phyloP scores from a whole-genome alignment of 2,888 invertebrate species.

The Sisyra terminalis region DNA sequence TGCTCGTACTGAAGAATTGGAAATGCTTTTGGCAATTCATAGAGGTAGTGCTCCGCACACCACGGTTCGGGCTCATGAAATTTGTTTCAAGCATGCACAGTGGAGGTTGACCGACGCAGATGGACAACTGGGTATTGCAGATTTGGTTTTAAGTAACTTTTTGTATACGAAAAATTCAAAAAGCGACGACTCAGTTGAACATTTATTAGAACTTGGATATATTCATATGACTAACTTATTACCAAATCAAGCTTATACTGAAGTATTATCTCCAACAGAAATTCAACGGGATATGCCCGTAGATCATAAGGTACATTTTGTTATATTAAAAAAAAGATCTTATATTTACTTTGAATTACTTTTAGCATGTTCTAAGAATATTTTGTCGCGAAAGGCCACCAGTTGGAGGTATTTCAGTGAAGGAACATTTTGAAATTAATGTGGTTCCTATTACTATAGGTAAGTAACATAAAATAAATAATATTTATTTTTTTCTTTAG shows the following conservation, averaged over 20 bases:
- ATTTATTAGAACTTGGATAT: constrained; percentile 89
- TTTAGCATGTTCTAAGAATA: constrained; percentile 68
- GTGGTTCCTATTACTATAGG: constrained; percentile 86
- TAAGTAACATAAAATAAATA: constrained; percentile 18
- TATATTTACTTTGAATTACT: too few species aligned
- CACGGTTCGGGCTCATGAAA: constrained; percentile 75
- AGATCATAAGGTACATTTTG: constrained; percentile 48
- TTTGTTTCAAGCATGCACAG: constrained; percentile 95
- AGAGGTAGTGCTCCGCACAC: constrained; percentile 54
- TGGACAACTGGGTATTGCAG: constrained; percentile 94
- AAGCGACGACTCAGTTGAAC: constrained; percentile 94
- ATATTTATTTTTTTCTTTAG: neutral
- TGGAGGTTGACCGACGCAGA: constrained; percentile 97
- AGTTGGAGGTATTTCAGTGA: constrained; percentile 97
- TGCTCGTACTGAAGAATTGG: constrained; percentile 80
- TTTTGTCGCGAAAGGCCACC: constrained; percentile 93
- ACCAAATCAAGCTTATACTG: constrained; percentile 86
- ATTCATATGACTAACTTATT: constrained; percentile 88
- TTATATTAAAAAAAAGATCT: neutral
- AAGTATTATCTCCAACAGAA: constrained; percentile 66
- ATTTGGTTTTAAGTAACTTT: constrained; percentile 89
- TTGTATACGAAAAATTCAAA: constrained; percentile 93
- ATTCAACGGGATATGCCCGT: constrained; percentile 77
- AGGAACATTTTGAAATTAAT: constrained; percentile 98
- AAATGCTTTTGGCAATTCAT: constrained; percentile 49